Percentiles rank a stretch among this genome's conserved stretches.
These are phyloP conservation scores for Drosophila novamexicana DNA, from an alignment of 1,140 invertebrate species.

Conservation along the genomic window DNA sequence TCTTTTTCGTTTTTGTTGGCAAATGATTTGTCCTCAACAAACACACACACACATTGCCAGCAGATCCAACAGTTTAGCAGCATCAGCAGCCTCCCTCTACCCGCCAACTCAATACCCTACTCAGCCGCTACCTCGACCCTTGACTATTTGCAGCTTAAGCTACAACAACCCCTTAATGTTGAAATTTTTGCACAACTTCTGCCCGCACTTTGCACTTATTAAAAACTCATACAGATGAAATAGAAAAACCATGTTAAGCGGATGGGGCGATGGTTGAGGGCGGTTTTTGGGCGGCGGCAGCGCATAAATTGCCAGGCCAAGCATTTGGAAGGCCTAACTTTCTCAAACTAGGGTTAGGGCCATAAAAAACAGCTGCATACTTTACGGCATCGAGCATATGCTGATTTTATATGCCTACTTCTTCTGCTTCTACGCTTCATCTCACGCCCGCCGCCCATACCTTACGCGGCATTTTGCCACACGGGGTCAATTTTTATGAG, in stretches of 20 bases:
- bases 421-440: too few relatives aligned
- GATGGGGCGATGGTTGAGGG: not conserved
- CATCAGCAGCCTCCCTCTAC: slow-evolving; percentile 25
- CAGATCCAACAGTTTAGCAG: slow-evolving; percentile 54
- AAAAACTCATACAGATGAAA: slow-evolving; percentile 75
- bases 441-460: not conserved
- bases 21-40: slow-evolving; percentile 48
- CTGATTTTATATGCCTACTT: slow-evolving; percentile 66
- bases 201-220: slow-evolving; percentile 80
- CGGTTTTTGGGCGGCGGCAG: not conserved
- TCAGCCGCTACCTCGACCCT: slow-evolving; percentile 24
- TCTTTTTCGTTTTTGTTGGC: slow-evolving; percentile 46
- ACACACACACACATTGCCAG: slow-evolving; percentile 5
- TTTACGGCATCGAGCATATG: slow-evolving; percentile 73
- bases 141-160: slow-evolving; percentile 27
- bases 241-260: slow-evolving; percentile 34
- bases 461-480: slow-evolving; percentile 50
- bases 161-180: slow-evolving; percentile 41
- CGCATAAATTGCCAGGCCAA: slow-evolving; percentile 67
- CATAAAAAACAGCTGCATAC: slow-evolving; percentile 80
- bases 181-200: slow-evolving; percentile 56
- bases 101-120: not conserved
- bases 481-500: slow-evolving; percentile 80
- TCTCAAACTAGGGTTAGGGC: slow-evolving; percentile 64
- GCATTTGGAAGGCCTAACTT: slow-evolving; percentile 63